Percentiles rank a stretch among this genome's conserved stretches.
Conservation (phyloP, 2,888 invertebrate genomes). For the Sarcophaga variegata region DNA sequence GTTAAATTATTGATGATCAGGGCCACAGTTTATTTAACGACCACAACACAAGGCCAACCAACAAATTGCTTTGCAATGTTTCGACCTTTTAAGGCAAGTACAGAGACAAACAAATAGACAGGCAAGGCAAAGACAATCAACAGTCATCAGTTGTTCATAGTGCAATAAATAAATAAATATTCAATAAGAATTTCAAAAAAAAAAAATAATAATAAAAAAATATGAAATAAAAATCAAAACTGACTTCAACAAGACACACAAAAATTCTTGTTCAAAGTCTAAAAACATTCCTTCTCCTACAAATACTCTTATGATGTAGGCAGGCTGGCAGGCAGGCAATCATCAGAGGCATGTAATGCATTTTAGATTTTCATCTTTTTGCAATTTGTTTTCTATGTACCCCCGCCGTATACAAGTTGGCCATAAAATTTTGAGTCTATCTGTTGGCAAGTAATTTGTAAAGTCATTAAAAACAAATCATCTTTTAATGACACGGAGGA, state of each 20-base stretch:
- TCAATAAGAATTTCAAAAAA: not conserved
- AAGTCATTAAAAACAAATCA: not conserved
- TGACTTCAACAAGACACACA: not conserved
- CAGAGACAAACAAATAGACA: not conserved
- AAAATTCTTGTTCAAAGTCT: constrained; percentile 23
- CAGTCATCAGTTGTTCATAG: not conserved
- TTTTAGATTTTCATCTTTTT: constrained; percentile 25
- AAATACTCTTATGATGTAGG: not conserved
- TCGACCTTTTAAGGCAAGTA: constrained; percentile 52
- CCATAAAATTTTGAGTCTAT: constrained; percentile 4
- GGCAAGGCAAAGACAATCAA: constrained; percentile 6
- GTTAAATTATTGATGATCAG: constrained; percentile 62
- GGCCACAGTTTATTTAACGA: constrained; percentile 41
- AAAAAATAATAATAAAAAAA: not conserved
- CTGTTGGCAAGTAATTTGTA: constrained; percentile 25
- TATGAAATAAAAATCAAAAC: constrained; percentile 3
- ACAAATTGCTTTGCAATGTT: constrained; percentile 29
- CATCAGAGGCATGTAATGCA: not conserved
- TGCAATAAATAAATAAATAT: not conserved
- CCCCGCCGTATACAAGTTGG: not conserved
- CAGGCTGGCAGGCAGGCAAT: too few relatives aligned
- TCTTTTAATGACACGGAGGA: not conserved
- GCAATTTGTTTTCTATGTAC: not conserved
- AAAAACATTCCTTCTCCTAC: not conserved
- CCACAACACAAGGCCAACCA: not conserved